Evolutionary conservation across 2,888 invertebrate species (phyloP).

Genomic region (Ischnus inquisitorius): DNA sequence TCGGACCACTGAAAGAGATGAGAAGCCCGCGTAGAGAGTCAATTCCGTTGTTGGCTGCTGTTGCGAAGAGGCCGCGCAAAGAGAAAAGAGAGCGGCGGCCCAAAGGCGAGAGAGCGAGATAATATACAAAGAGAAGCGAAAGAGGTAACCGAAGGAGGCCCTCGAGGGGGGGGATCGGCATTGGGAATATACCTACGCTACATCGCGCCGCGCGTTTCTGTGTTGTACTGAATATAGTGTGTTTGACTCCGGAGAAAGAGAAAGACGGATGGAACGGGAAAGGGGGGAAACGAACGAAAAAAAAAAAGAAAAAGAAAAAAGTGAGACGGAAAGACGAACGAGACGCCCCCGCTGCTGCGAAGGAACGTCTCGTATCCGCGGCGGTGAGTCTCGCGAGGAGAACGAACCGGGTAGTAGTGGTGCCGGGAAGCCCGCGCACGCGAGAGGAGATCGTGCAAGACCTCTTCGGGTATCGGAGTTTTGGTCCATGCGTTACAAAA

Average conservation of each 20-base stretch:
- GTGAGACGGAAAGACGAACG: conserved; percentile 66
- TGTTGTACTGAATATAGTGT: conserved; percentile 4
- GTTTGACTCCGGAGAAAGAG: conserved; percentile 6
- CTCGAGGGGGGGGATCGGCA: conserved; percentile 50
- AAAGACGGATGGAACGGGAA: conserved; percentile 28
- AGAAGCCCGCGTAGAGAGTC: conserved; percentile 20
- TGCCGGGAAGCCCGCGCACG: conserved; percentile 40
- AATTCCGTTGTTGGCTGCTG: conserved; percentile 29
- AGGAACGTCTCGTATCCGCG: conserved; percentile 71
- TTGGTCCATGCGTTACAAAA: conserved; percentile 19
- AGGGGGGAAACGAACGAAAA: too few species aligned
- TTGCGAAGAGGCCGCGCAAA: conserved; percentile 16
- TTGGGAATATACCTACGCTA: conserved; percentile 64
- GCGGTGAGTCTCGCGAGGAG: conserved; percentile 68
- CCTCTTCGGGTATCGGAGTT: conserved; percentile 22
- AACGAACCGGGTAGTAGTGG: conserved; percentile 72
- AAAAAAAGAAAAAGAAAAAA: conserved; percentile 31
- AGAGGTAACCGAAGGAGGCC: conserved; percentile 43
- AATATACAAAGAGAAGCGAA: conserved; percentile 61
- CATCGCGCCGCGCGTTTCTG: conserved; percentile 40
- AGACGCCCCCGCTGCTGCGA: conserved; percentile 79
- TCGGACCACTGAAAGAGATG: conserved; percentile 1
- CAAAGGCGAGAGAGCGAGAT: conserved; percentile 52
- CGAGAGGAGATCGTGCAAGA: conserved; percentile 51
- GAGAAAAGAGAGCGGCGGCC: conserved; percentile 50